Evolutionary conservation across 2,888 invertebrate genomes (phyloP), one percentile per base, ranked within the genome.

Genomic region (Cephus runcator): DNA sequence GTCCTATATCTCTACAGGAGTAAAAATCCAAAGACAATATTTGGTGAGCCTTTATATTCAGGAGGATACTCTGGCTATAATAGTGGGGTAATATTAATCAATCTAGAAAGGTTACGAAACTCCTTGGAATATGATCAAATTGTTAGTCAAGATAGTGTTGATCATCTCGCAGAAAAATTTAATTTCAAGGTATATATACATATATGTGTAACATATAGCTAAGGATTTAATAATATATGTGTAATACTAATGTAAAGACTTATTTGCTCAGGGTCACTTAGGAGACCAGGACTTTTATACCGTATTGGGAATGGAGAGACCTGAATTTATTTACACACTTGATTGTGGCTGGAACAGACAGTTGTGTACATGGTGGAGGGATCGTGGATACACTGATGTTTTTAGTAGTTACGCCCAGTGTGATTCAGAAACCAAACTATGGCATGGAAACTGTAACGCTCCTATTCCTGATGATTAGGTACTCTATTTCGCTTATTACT

Each of bases 261-360:
- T 56, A 56, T 34, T 36, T 75, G 83, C 90, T 69, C 85, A 93
- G 91, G 95, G 96, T 3, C 96, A 96, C 90, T 92, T 97, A 36
- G 97, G 97, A 1, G 97, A 97, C 91, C 97, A 97, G 91, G 96
- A 96, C 92, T 96, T 96, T 91, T 96, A 95, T 88, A 95, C 96
- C 0, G 90, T 96, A 56, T 86, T 96, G 30, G 95, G 93, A 69
- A 92, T 94, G 92, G 96, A 96, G 86, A 92, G 95, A 85, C 95
- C 95, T 11, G 93, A 95, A 81, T 90, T 96, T 73, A 95, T 97
- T 86, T 94, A 95, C 89, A 93, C 94, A 23, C 91, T 97, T 73
- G 95, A 96, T 80, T 97, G 97, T 88, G 93, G 94, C 6, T 97
- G 96, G 95, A 97, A 97, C 90, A 92, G 96, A 75, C 97, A 97